Conservation (phyloP, 2,888 invertebrate species). For the Himalopsyche anomala region DNA sequence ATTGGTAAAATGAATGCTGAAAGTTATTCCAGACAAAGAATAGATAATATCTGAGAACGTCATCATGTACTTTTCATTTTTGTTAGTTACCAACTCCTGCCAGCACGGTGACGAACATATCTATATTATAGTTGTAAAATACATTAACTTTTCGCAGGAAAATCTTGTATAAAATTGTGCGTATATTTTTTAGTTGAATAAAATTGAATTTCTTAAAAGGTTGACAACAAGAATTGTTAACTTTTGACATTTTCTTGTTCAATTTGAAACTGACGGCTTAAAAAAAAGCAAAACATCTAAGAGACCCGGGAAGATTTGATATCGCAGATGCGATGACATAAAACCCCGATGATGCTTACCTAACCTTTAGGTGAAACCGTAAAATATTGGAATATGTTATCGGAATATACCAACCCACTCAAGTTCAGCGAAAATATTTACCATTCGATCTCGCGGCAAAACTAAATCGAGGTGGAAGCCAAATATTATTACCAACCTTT, state of each 20-base stretch:
- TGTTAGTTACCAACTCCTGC: too few relatives aligned
- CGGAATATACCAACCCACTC: conserved; percentile 17
- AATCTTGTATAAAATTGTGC: too few relatives aligned
- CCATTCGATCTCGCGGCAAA: conserved; percentile 15
- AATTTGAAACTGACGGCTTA: not conserved
- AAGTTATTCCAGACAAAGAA: too few relatives aligned
- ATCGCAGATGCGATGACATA: conserved; percentile 22
- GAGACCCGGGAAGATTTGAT: not conserved
- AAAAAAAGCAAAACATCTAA: conserved; percentile 3
- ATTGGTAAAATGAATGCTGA: too few relatives aligned
- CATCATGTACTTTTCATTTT: too few relatives aligned
- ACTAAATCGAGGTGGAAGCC: conserved; percentile 4
- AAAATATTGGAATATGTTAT: conserved; percentile 43
- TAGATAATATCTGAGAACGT: too few relatives aligned
- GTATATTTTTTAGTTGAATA: too few relatives aligned
- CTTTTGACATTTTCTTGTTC: not conserved
- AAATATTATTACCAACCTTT: not conserved
- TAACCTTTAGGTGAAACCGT: conserved; percentile 45
- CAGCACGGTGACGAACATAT: too few relatives aligned
- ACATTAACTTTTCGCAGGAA: too few relatives aligned
- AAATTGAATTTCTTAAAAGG: too few relatives aligned
- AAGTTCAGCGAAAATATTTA: conserved; percentile 10
- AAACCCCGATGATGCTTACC: conserved; percentile 34
- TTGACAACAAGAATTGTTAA: too few relatives aligned
- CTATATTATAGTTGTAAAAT: too few relatives aligned